These are phyloP conservation scores for Sebastiscus albofasciatus DNA, from an alignment of 2,797 vertebrate species.

Conservation along the genomic window DNA sequence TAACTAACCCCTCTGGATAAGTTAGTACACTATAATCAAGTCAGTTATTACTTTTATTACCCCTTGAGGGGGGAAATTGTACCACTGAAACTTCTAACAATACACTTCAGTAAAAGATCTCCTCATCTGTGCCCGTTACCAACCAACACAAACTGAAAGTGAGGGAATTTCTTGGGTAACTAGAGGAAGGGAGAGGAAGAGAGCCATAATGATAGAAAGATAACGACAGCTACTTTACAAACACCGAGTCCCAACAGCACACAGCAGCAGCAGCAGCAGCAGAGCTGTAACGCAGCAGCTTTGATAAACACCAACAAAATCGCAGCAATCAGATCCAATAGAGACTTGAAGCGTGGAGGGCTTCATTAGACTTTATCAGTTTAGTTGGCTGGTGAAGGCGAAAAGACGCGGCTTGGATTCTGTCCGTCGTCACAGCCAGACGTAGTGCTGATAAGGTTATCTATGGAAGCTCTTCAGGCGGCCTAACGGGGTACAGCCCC, in stretches of 20 bases:
- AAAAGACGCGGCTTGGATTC: not conserved
- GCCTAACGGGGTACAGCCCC: constrained; percentile 22
- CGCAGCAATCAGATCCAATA: constrained; percentile 15
- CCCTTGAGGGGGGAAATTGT: not conserved
- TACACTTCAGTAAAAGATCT: not conserved
- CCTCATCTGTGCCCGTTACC: not conserved
- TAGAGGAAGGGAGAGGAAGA: not conserved
- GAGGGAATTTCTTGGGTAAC: not conserved
- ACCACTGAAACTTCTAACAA: not conserved
- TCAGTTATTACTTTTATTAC: constrained; percentile 11
- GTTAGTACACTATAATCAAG: not conserved
- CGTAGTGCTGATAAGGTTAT: constrained; percentile 41
- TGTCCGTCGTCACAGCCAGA: constrained; percentile 17
- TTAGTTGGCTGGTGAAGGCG: not conserved
- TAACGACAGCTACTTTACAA: constrained; percentile 36
- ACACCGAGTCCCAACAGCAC: constrained; percentile 22
- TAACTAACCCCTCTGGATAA: not conserved
- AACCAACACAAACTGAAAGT: constrained; percentile 9
- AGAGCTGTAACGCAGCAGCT: constrained; percentile 7
- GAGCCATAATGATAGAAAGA: constrained; percentile 19
- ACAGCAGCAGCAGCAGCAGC: constrained; percentile 5
- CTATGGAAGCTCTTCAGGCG: constrained; percentile 14
- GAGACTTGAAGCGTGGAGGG: constrained; percentile 11
- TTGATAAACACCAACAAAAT: constrained; percentile 35
- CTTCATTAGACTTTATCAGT: constrained; percentile 46